Conservation (phyloP, 2,888 invertebrate genomes). For the Ptilodon capucinus region DNA sequence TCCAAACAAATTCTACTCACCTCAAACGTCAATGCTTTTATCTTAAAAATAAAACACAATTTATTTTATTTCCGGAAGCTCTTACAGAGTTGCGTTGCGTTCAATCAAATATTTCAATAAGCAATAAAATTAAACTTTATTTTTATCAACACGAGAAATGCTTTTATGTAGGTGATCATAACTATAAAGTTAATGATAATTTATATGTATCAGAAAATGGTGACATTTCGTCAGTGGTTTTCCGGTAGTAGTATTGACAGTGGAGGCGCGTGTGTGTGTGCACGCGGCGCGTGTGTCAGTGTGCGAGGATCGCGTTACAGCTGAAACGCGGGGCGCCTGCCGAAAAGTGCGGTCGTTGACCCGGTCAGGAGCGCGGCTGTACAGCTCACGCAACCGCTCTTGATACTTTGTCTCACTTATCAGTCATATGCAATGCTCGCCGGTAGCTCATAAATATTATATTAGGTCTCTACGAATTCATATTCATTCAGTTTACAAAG, state of each 20-base stretch:
- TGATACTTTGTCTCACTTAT: slow-evolving; percentile 52
- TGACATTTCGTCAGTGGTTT: slow-evolving; percentile 43
- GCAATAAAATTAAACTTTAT: not conserved
- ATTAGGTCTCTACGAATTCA: not conserved
- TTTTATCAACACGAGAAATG: not conserved
- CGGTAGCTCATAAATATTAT: no score
- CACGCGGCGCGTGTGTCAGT: slow-evolving; percentile 41
- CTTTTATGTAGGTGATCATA: not conserved
- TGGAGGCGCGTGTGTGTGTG: slow-evolving; percentile 14
- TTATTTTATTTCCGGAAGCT: not conserved
- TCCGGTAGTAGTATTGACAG: slow-evolving; percentile 44
- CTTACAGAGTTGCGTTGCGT: not conserved
- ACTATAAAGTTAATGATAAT: not conserved
- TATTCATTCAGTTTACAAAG: no score
- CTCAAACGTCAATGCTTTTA: slow-evolving; percentile 27
- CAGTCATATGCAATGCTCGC: not conserved
- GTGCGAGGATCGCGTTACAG: slow-evolving; percentile 77
- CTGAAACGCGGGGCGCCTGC: slow-evolving; percentile 80
- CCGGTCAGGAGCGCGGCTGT: slow-evolving; percentile 73
- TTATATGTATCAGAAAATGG: slow-evolving; percentile 34
- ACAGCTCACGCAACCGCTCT: slow-evolving; percentile 42
- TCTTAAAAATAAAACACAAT: slow-evolving; percentile 2
- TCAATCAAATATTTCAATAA: no score
- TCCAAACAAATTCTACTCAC: slow-evolving; percentile 29
- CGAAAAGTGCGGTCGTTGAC: slow-evolving; percentile 79